Base-by-base conservation (phyloP, 2,888 invertebrate genomes). In the Sepiola atlantica region DNA sequence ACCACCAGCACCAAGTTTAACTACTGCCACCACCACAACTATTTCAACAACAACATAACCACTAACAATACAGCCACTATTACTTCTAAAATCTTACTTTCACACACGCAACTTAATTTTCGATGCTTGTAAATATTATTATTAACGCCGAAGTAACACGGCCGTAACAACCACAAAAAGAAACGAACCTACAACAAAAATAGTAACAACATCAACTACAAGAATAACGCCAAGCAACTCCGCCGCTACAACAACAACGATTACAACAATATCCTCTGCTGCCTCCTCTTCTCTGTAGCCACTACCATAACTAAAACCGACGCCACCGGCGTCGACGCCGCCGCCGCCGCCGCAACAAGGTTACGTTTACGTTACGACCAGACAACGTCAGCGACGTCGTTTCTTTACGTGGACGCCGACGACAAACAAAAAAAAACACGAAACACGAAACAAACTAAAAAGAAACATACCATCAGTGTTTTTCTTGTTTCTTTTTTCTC, bases 361-460 rank as follows among this genome's bases (percentile, higher is more conserved):
- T 77, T 77, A 77, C 77, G 61, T 61, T 77, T 77, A 77, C 77
- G 77, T 77, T 77, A 77, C 77, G 77, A n/a, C 77, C n/a, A 77
- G 77, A 32, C 77, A 77, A 77, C 77, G 77, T 77, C 32, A 77
- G n/a, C 77, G 32, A 77, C 77, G 77, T 77, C 77, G 77, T 54
- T 35, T 93, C 93, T 54, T 93, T 24, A n/a, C 93, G 32, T 28
- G 55, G 57, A 93, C 93, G 93, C 93, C 28, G 21, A 93, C 93
- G 55, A 55, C 93, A 35, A 32, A 32, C 55, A 32, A n/a, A 55
- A 55, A 21, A 55, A 55, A 55, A 93, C 57, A 55, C 32, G 93
- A 57, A 21, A 32, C 21, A 12, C 21, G 21, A n/a, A 35, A 91
- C 6, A 12, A 35, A 35, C 91, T 91, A 35, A 32, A 91, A 91